These are phyloP conservation scores for Thunnus maccoyii DNA, from an alignment of 2,113 vertebrate genomes.

Conservation along the genomic window DNA sequence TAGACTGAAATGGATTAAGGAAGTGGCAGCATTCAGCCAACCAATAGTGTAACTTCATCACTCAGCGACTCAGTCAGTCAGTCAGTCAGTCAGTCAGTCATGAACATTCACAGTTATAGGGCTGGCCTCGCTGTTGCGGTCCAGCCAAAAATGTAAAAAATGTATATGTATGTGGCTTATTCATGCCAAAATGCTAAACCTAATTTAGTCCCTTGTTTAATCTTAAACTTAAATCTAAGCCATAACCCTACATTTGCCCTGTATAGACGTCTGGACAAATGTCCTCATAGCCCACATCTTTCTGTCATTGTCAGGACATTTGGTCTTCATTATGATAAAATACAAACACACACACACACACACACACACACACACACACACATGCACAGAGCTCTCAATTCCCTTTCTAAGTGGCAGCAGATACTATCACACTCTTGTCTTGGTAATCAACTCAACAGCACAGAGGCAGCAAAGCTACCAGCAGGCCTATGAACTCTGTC, in stretches of 20 bases:
- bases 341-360: neutral
- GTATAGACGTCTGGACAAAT: conserved; percentile 19
- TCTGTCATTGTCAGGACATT: conserved; percentile 48
- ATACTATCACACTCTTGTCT: conserved; percentile 65
- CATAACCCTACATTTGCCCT: neutral
- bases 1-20: too few relatives aligned
- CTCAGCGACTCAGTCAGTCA: too few relatives aligned
- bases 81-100: too few relatives aligned
- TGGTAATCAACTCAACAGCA: conserved; percentile 70
- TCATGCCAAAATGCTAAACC: neutral
- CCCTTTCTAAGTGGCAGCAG: conserved; percentile 40
- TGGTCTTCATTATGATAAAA: conserved; percentile 59
- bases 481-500: conserved; percentile 44
- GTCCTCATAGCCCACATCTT: conserved; percentile 17
- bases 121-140: too few relatives aligned
- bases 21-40: too few relatives aligned
- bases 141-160: neutral
- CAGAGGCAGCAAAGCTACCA: conserved; percentile 41
- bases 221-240: neutral
- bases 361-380: conserved; percentile 16
- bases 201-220: neutral
- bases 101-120: too few relatives aligned
- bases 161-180: neutral
- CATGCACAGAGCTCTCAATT: conserved; percentile 34
- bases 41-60: too few relatives aligned